phyloP scores from a whole-genome alignment of 2,888 invertebrate genomes.

The Rhamphomyia laevipes region DNA sequence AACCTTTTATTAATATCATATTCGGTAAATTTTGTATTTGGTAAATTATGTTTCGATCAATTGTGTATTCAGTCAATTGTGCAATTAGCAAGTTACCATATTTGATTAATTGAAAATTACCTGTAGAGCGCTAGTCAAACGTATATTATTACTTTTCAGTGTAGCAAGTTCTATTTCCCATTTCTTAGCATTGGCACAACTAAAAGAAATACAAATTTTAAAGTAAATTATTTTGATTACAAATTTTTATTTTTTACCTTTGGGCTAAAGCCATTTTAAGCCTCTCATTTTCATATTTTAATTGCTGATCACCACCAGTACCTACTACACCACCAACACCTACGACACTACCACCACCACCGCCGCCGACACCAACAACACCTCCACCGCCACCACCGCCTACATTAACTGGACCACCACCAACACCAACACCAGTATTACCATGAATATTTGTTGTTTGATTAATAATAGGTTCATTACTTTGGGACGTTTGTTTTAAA shows the following conservation, averaged over 20 bases:
- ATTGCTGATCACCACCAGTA: conserved; percentile 54
- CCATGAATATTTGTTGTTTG: conserved; percentile 18
- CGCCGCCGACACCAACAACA: conserved; percentile 23
- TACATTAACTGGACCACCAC: conserved; percentile 25
- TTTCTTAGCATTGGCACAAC: conserved; percentile 96
- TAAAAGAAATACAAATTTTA: conserved; percentile 29
- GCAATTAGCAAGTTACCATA: too few species aligned
- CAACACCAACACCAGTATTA: conserved; percentile 26
- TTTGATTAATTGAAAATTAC: conserved; percentile 19
- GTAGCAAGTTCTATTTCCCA: conserved; percentile 97
- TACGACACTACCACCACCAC: conserved; percentile 24
- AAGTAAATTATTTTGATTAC: not conserved
- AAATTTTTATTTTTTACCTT: conserved; percentile 49
- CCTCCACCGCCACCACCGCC: conserved; percentile 24
- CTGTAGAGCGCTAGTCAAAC: conserved; percentile 89
- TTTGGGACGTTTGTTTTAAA: conserved; percentile 21
- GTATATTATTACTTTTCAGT: conserved; percentile 89
- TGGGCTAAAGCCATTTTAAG: conserved; percentile 90
- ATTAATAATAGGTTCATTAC: conserved; percentile 26
- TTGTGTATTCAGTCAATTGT: too few species aligned
- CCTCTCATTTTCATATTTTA: conserved; percentile 94
- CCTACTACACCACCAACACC: conserved; percentile 24
- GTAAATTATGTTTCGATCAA: too few species aligned
- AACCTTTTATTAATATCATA: too few species aligned
- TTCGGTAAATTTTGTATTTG: too few species aligned